Conservation (phyloP, 2,888 invertebrate species). For the Tribolium freemani region DNA sequence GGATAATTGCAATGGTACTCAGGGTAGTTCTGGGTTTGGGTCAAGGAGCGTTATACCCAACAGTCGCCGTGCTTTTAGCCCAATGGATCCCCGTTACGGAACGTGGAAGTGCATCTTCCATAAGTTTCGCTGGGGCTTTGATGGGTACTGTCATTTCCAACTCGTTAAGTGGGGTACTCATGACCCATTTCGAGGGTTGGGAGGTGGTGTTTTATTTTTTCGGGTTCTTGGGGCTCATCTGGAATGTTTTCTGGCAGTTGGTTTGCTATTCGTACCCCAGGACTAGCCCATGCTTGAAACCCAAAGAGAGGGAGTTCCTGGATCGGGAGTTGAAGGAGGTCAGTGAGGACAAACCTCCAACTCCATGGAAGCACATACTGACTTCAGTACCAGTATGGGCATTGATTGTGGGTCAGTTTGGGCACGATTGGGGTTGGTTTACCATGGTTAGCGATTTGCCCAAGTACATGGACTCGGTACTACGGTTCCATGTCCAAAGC, state of each 20-base stretch:
- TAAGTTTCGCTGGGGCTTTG: conserved; percentile 85
- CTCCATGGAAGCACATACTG: conserved; percentile 61
- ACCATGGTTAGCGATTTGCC: conserved; percentile 80
- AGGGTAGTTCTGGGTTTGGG: conserved; percentile 72
- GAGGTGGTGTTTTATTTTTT: conserved; percentile 80
- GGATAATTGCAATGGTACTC: conserved; percentile 74
- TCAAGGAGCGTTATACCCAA: conserved; percentile 92
- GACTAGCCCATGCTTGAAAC: conserved; percentile 81
- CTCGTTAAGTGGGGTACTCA: conserved; percentile 68
- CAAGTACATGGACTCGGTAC: conserved; percentile 73
- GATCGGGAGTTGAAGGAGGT: conserved; percentile 71
- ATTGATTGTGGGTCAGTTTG: not conserved
- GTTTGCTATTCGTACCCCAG: conserved; percentile 73
- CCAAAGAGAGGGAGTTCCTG: conserved; percentile 79
- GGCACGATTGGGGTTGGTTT: conserved; percentile 61
- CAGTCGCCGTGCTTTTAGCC: conserved; percentile 90
- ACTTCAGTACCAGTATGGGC: conserved; percentile 2
- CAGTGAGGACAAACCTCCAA: conserved; percentile 49
- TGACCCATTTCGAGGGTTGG: conserved; percentile 59
- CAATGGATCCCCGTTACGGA: conserved; percentile 93
- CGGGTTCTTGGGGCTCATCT: conserved; percentile 79
- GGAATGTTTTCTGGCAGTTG: conserved; percentile 73
- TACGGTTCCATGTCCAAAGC: conserved; percentile 75
- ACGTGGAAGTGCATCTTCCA: conserved; percentile 82
- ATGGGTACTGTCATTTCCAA: conserved; percentile 78